Conservation (phyloP, 2,113 vertebrate species). For the Balaeniceps rex region DNA sequence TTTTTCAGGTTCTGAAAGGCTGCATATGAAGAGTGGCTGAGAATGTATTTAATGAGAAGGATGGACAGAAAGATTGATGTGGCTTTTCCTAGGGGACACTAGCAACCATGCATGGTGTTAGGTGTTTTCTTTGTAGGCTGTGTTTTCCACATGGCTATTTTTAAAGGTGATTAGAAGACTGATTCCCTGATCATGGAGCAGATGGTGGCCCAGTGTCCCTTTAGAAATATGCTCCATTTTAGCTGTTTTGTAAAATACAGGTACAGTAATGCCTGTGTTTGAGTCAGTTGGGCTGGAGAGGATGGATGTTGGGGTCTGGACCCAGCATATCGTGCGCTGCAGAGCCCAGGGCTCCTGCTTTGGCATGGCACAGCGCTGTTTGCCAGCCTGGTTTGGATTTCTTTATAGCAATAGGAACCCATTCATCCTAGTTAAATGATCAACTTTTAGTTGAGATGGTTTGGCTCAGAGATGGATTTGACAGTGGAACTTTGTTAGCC, state of each 20-base stretch:
- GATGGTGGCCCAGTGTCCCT: background rate
- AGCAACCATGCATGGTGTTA: background rate
- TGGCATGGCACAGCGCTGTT: accelerated
- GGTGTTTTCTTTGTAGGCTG: background rate
- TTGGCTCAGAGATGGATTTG: background rate
- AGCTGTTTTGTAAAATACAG: background rate
- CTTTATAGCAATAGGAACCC: background rate
- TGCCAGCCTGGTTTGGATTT: background rate
- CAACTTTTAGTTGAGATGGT: background rate
- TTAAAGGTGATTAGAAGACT: background rate
- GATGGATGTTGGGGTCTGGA: background rate
- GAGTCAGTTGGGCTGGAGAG: background rate
- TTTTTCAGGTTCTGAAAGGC: background rate
- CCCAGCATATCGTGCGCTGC: accelerated
- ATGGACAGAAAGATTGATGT: background rate
- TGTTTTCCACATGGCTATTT: background rate
- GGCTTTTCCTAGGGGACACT: background rate
- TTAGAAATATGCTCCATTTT: background rate
- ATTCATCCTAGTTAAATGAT: background rate
- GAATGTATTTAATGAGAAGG: background rate
- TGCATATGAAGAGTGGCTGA: background rate
- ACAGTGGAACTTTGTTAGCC: background rate
- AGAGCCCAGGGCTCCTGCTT: background rate
- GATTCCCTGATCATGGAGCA: background rate
- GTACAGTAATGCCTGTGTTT: background rate